Evolutionary conservation across 2,888 invertebrate genomes (phyloP).

Genomic region (Heliconius sara): DNA sequence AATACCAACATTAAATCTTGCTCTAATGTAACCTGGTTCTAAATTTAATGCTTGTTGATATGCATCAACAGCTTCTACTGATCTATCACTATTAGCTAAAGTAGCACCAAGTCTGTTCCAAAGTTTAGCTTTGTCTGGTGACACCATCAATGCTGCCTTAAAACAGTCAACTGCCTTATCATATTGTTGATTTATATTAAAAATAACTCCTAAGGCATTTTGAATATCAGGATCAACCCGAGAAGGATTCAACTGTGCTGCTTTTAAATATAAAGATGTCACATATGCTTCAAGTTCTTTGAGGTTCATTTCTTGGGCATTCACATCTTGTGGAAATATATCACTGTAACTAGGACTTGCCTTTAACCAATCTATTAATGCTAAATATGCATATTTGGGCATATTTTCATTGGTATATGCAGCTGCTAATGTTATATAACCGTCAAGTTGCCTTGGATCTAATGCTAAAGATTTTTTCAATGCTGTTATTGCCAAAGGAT

Average conservation of each 20-base stretch:
- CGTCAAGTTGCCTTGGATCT: conserved; percentile 91
- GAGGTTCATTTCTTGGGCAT: conserved; percentile 69
- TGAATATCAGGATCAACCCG: conserved; percentile 95
- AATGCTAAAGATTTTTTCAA: conserved; percentile 92
- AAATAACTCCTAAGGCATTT: conserved; percentile 96
- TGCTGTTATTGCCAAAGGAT: conserved; percentile 96
- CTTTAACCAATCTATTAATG: conserved; percentile 90
- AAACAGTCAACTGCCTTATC: conserved; percentile 99
- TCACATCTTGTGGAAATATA: conserved; percentile 84
- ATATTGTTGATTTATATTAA: conserved; percentile 96
- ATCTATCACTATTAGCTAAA: conserved; percentile 96
- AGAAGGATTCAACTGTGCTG: conserved; percentile 90
- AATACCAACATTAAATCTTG: conserved; percentile 98
- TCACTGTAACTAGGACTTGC: conserved; percentile 92
- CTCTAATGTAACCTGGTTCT: conserved; percentile 97
- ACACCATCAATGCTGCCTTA: conserved; percentile 92
- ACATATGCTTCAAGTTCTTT: conserved; percentile 85
- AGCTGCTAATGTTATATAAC: conserved; percentile 95
- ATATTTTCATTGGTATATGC: conserved; percentile 98
- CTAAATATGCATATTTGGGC: conserved; percentile 93
- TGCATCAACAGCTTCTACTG: conserved; percentile 98
- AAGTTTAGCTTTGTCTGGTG: conserved; percentile 92
- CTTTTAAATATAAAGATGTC: conserved; percentile 89
- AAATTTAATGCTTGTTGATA: conserved; percentile 95
- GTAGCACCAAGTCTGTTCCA: conserved; percentile 99